A percentile compares a stretch with the other conserved stretches of the same genome.
Evolutionary conservation across 2,888 invertebrate species (phyloP).

Genomic region (Patella ulyssiponensis): DNA sequence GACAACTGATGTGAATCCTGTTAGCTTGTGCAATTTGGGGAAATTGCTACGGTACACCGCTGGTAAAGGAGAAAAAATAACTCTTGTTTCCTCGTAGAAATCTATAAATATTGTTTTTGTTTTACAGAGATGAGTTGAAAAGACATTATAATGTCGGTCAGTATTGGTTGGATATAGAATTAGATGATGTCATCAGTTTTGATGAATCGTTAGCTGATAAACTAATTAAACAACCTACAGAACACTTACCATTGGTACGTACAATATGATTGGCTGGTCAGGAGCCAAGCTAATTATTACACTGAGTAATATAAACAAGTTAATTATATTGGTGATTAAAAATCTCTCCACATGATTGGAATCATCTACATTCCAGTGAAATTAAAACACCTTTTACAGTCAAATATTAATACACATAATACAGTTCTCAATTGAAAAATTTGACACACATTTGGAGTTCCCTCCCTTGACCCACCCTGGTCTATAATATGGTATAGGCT

Average conservation of each 20-base stretch:
- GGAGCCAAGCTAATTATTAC: too few species aligned
- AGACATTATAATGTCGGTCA: slow-evolving; percentile 91
- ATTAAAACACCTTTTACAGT: too few species aligned
- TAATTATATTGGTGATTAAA: too few species aligned
- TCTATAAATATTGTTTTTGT: neutral
- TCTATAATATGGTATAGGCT: too few species aligned
- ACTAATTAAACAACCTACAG: slow-evolving; percentile 90
- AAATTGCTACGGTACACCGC: neutral
- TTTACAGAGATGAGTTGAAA: slow-evolving; percentile 89
- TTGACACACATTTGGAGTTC: too few species aligned
- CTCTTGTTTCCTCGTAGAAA: neutral
- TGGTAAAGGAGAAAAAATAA: neutral
- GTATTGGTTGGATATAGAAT: slow-evolving; percentile 91
- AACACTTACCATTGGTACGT: slow-evolving; percentile 86
- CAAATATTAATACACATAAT: too few species aligned
- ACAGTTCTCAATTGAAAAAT: too few species aligned
- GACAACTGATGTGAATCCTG: neutral
- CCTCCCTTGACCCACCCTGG: too few species aligned
- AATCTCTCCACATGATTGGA: too few species aligned
- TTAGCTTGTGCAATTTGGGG: neutral
- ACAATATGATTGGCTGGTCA: too few species aligned
- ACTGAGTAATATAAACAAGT: too few species aligned
- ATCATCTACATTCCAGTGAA: too few species aligned
- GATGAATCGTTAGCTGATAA: slow-evolving; percentile 94
- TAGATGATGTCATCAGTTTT: slow-evolving; percentile 94